Percentiles rank a stretch among this genome's conserved stretches.
These are phyloP conservation scores for Hippocampus guttulatus DNA, from an alignment of 2,113 vertebrate species.

Conservation along the genomic window DNA sequence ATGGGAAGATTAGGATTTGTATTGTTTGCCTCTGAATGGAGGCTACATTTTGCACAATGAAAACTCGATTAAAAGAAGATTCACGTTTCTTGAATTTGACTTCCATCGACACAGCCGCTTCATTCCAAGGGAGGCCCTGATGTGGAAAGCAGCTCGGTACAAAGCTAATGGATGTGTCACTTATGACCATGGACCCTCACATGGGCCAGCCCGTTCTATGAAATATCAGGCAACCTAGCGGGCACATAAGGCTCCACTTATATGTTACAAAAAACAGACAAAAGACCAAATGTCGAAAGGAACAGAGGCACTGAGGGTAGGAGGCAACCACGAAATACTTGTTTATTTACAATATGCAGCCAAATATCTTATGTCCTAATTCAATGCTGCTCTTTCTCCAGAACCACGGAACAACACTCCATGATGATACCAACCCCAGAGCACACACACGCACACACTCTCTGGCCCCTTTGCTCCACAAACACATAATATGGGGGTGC, in stretches of 20 bases:
- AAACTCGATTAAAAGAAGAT: slow-evolving; percentile 69
- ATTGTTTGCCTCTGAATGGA: slow-evolving; percentile 62
- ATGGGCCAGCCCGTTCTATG: slow-evolving; percentile 39
- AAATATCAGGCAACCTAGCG: slow-evolving; percentile 42
- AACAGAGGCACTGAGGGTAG: slow-evolving; percentile 42
- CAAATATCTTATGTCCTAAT: slow-evolving; percentile 64
- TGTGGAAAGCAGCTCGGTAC: slow-evolving; percentile 62
- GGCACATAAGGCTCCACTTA: slow-evolving; percentile 37
- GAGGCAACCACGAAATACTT: slow-evolving; percentile 42
- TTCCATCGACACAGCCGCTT: slow-evolving; percentile 65
- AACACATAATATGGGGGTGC: slow-evolving; percentile 50
- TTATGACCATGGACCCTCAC: slow-evolving; percentile 43
- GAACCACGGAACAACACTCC: slow-evolving; percentile 57
- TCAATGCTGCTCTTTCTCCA: slow-evolving; percentile 48
- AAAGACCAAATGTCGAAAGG: slow-evolving; percentile 37
- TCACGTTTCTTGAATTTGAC: slow-evolving; percentile 59
- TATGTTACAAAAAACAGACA: slow-evolving; percentile 25
- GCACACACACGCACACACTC: slow-evolving; percentile 4
- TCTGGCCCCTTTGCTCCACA: slow-evolving; percentile 58
- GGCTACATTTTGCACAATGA: slow-evolving; percentile 49
- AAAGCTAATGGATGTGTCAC: slow-evolving; percentile 66
- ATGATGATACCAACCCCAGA: slow-evolving; percentile 10
- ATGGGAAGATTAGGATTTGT: slow-evolving; percentile 65
- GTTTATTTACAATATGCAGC: slow-evolving; percentile 70
- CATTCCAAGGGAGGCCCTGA: slow-evolving; percentile 70